phyloP scores from a whole-genome alignment of 2,797 vertebrate genomes.

The Liasis olivaceus region DNA sequence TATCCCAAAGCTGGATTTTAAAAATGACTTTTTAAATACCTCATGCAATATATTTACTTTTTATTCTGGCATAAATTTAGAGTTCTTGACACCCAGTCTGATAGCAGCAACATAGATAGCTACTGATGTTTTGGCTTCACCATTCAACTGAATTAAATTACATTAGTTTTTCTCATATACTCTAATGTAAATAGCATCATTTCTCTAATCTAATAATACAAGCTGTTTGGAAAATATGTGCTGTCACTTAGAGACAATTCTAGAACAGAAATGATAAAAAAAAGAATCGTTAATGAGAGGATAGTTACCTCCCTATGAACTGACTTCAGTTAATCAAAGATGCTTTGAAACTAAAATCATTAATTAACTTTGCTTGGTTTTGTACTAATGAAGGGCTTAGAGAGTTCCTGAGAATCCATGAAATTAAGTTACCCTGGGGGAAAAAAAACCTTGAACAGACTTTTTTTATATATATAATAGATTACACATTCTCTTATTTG shows the following conservation, averaged over 20 bases:
- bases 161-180: conserved; percentile 73
- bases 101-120: conserved; percentile 67
- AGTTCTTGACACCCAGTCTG: conserved; percentile 41
- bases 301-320: conserved; percentile 53
- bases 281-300: conserved; percentile 73
- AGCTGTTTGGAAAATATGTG: conserved; percentile 69
- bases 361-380: conserved; percentile 70
- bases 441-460: conserved; percentile 35
- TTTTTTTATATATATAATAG: not conserved
- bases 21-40: conserved; percentile 62
- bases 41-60: conserved; percentile 58
- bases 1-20: conserved; percentile 55
- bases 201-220: conserved; percentile 71
- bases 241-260: conserved; percentile 71
- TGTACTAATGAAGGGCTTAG: conserved; percentile 54
- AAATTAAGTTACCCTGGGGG: conserved; percentile 58
- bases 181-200: conserved; percentile 64
- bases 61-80: conserved; percentile 60
- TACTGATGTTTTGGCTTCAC: conserved; percentile 58
- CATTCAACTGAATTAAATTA: conserved; percentile 69
- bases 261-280: conserved; percentile 68
- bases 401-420: conserved; percentile 51
- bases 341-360: conserved; percentile 71
- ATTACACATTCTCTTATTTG: conserved; percentile 19
- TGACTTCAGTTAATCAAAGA: conserved; percentile 71